Conservation (phyloP, 2,888 invertebrate genomes). For the Acronicta alni region DNA sequence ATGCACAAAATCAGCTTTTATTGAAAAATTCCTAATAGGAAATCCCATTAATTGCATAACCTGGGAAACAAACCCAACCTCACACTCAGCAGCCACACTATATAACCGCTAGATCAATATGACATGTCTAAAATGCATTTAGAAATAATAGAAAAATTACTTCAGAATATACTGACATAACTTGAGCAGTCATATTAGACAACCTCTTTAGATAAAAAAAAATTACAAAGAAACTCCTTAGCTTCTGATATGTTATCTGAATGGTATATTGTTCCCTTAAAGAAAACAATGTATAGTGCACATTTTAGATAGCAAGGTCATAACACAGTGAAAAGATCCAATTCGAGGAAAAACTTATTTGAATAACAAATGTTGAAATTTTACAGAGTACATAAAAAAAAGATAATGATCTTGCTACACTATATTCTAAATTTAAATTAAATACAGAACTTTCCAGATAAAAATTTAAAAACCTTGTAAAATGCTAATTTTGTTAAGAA, state of each 20-base stretch:
- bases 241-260: constrained; percentile 1
- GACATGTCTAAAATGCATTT: too few species aligned
- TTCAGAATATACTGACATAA: too few species aligned
- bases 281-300: background rate
- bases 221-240: constrained; percentile 3
- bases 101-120: too few species aligned
- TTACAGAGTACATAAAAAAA: too few species aligned
- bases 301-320: constrained; percentile 4
- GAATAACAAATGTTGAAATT: background rate
- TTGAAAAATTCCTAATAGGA: too few species aligned
- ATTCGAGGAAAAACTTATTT: background rate
- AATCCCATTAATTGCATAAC: too few species aligned
- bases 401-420: background rate
- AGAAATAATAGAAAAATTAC: too few species aligned
- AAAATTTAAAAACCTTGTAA: background rate
- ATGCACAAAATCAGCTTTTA: too few species aligned
- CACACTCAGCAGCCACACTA: too few species aligned
- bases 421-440: constrained; percentile 14
- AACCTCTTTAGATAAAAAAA: constrained; percentile 1
- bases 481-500: constrained; percentile 7
- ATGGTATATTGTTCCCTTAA: background rate
- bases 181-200: background rate
- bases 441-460: background rate
- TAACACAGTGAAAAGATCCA: too few species aligned
- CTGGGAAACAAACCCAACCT: too few species aligned